Percentiles rank a stretch among this genome's conserved stretches.
Evolutionary conservation across 2,797 vertebrate species (phyloP).

Genomic region (Lutjanus argentimaculatus): DNA sequence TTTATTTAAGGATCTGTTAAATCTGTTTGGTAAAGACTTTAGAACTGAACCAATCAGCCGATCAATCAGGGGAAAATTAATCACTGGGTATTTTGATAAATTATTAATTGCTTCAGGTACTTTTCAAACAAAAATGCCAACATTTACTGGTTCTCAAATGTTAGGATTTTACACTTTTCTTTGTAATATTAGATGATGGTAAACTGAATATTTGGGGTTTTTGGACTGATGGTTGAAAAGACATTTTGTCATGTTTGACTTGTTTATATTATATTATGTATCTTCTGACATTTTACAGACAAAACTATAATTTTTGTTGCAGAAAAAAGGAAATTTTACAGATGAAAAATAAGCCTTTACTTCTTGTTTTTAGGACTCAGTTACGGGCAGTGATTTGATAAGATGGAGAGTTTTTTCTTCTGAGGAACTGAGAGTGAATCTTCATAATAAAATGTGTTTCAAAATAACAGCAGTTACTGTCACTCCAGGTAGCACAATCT

Average conservation of each 20-base stretch:
- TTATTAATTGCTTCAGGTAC: background rate
- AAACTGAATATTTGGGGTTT: background rate
- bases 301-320: background rate
- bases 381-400: background rate
- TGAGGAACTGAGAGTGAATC: background rate
- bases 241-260: background rate
- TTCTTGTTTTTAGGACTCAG: background rate
- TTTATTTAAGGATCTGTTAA: background rate
- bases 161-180: background rate
- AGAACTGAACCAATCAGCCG: background rate
- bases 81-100: background rate
- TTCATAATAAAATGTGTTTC: background rate
- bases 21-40: background rate
- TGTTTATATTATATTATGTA: background rate
- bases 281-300: background rate
- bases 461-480: background rate
- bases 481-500: background rate
- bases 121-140: background rate
- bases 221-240: background rate
- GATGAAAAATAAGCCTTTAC: too few relatives aligned
- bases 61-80: background rate
- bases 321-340: too few relatives aligned
- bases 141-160: background rate
- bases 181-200: background rate
- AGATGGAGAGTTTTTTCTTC: background rate